Evolutionary conservation across 2,797 vertebrate species (phyloP).

Genomic region (Petrocephalus schoutedeni): DNA sequence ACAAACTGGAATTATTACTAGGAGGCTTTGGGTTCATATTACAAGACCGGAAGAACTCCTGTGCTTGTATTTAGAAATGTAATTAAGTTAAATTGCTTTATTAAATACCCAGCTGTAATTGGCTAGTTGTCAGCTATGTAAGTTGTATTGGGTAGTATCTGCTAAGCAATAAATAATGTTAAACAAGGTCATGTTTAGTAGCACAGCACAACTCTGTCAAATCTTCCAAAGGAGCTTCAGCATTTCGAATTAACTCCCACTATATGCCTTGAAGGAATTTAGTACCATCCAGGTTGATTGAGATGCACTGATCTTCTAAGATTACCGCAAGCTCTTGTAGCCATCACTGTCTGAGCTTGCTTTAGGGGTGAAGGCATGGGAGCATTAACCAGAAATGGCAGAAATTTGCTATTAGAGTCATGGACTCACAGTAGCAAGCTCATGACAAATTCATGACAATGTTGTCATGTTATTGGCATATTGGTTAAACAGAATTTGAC

Average conservation of each 20-base stretch:
- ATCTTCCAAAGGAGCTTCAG: not conserved
- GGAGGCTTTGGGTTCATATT: not conserved
- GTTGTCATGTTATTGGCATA: not conserved
- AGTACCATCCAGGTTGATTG: not conserved
- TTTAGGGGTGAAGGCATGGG: not conserved
- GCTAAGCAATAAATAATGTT: conserved; percentile 10
- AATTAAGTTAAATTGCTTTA: not conserved
- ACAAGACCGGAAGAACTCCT: not conserved
- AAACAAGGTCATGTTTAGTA: not conserved
- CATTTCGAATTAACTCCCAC: not conserved
- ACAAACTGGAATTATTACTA: not conserved
- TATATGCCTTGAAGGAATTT: not conserved
- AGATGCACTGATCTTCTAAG: not conserved
- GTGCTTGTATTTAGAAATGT: not conserved
- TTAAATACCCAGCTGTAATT: conserved; percentile 8
- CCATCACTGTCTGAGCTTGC: not conserved
- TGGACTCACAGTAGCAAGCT: not conserved
- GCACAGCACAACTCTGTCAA: not conserved
- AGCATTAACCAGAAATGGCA: not conserved
- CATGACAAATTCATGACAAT: not conserved
- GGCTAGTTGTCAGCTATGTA: conserved; percentile 11
- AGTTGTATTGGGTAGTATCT: not conserved
- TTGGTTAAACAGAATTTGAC: not conserved
- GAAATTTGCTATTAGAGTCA: not conserved
- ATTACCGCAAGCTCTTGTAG: not conserved